These are phyloP conservation scores for Rousettus leschenaultii DNA, from an alignment of 2,113 vertebrate species.

Conservation along the genomic window DNA sequence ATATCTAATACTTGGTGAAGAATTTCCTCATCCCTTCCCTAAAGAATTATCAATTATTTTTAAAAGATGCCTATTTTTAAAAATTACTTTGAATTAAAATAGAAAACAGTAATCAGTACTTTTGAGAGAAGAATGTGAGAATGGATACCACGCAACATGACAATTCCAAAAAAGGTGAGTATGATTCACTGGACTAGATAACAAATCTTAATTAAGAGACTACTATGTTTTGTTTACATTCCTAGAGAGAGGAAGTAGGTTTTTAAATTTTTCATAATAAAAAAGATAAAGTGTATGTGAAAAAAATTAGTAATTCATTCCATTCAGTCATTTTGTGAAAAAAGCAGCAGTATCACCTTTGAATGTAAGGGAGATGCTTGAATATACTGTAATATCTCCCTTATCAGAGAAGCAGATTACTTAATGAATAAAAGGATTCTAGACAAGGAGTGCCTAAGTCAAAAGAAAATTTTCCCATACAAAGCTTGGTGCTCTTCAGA, in stretches of 20 bases:
- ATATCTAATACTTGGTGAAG: background rate
- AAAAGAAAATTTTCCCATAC: slow-evolving; percentile 19
- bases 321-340: background rate
- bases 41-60: background rate
- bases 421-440: background rate
- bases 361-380: background rate
- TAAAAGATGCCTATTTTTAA: background rate
- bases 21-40: background rate
- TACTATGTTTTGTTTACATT: background rate
- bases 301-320: background rate
- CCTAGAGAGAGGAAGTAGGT: background rate
- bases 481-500: slow-evolving; percentile 8
- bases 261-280: background rate
- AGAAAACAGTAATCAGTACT: background rate
- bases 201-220: slow-evolving; percentile 17
- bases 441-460: background rate
- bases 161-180: background rate
- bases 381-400: background rate
- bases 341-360: background rate
- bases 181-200: background rate
- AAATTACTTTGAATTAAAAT: slow-evolving; percentile 37
- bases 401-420: background rate
- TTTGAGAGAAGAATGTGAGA: slow-evolving; percentile 8
- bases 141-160: background rate
- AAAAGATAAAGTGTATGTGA: background rate